Percentiles rank a stretch among this genome's conserved stretches.
These are phyloP conservation scores for Tinea semifulvella DNA, from an alignment of 2,888 invertebrate genomes.

Conservation along the genomic window DNA sequence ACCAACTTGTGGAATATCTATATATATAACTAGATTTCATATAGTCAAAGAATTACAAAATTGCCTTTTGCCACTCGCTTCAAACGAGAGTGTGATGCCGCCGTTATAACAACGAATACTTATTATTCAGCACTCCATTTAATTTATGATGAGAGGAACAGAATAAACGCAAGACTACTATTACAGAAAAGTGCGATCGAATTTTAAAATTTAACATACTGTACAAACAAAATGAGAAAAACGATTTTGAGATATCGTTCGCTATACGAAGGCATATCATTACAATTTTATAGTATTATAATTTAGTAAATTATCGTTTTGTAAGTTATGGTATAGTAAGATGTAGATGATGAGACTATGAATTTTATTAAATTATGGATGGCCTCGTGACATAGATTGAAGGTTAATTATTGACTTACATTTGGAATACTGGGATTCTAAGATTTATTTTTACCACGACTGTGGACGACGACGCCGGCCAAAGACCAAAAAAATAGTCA, in stretches of 20 bases:
- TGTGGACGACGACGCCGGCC: no score
- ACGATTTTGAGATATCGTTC: neutral
- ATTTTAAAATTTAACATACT: neutral
- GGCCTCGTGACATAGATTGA: neutral
- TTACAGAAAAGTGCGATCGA: constrained; percentile 4
- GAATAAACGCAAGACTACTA: neutral
- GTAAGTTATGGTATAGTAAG: no score
- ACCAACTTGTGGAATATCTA: no score
- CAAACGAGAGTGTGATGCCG: no score
- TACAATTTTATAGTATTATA: constrained; percentile 6
- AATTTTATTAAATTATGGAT: neutral
- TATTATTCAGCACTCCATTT: constrained; percentile 4
- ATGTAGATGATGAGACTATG: no score
- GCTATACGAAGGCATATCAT: neutral
- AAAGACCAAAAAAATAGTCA: no score
- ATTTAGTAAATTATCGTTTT: neutral
- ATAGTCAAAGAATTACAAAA: no score
- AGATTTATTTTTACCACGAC: no score
- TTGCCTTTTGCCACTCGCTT: no score
- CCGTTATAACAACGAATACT: neutral
- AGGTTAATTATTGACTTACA: neutral
- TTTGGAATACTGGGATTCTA: no score
- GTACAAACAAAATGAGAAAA: neutral
- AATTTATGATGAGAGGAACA: neutral
- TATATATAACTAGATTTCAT: no score